These are phyloP conservation scores for Aldabrachelys gigantea DNA, from an alignment of 2,113 vertebrate genomes.

Conservation along the genomic window DNA sequence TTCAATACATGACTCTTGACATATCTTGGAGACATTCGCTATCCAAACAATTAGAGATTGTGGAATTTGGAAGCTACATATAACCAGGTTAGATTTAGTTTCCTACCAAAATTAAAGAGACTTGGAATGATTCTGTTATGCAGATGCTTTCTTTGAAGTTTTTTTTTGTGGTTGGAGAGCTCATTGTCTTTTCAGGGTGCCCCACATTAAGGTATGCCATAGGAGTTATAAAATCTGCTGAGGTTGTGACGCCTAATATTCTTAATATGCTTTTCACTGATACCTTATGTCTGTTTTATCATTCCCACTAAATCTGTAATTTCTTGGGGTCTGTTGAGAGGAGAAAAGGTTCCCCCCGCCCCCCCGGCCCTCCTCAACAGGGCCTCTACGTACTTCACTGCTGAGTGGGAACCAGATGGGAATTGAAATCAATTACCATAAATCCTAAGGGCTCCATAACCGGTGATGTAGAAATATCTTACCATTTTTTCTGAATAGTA, in stretches of 20 bases:
- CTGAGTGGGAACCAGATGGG: conserved; percentile 76
- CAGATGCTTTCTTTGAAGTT: conserved; percentile 78
- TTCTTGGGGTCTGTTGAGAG: conserved; percentile 54
- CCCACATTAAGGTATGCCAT: conserved; percentile 65
- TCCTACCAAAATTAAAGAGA: conserved; percentile 70
- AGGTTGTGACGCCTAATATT: conserved; percentile 64
- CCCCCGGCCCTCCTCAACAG: not conserved
- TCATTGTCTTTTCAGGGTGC: conserved; percentile 54
- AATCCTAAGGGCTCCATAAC: conserved; percentile 68
- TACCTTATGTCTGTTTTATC: conserved; percentile 68
- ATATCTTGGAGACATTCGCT: conserved; percentile 51
- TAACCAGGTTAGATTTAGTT: conserved; percentile 62
- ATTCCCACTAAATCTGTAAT: conserved; percentile 55
- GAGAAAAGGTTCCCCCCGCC: conserved; percentile 10
- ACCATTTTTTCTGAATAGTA: conserved; percentile 75
- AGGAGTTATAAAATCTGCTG: conserved; percentile 62
- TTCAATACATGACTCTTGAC: conserved; percentile 23
- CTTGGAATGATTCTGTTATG: conserved; percentile 67
- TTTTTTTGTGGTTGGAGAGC: conserved; percentile 43
- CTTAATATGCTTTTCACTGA: conserved; percentile 69
- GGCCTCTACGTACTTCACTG: conserved; percentile 62
- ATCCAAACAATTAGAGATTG: conserved; percentile 62
- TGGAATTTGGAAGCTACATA: conserved; percentile 61
- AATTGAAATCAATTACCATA: conserved; percentile 74
- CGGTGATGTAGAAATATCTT: conserved; percentile 74